These are phyloP conservation scores for Ginglymostoma cirratum DNA, from an alignment of 2,113 vertebrate species.

Conservation along the genomic window DNA sequence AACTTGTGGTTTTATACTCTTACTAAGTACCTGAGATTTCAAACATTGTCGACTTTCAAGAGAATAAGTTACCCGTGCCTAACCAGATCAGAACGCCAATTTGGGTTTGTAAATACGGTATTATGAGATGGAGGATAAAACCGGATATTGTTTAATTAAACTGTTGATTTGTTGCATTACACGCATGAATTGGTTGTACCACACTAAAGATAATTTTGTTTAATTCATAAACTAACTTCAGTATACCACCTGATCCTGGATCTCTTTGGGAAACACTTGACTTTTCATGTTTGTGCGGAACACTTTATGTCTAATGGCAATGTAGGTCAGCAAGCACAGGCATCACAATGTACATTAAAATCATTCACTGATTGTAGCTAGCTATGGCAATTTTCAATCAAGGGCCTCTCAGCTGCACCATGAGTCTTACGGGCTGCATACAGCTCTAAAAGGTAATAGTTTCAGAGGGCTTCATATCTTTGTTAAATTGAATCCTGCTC, in stretches of 20 bases:
- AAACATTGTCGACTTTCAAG: too few relatives aligned
- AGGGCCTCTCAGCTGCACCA: background rate
- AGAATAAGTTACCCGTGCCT: too few relatives aligned
- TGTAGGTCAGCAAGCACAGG: background rate
- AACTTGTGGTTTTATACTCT: too few relatives aligned
- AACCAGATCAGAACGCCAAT: too few relatives aligned
- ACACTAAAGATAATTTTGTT: background rate
- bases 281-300: background rate
- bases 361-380: background rate
- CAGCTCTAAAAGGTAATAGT: too few relatives aligned
- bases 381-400: too few relatives aligned
- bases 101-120: too few relatives aligned
- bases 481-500: too few relatives aligned
- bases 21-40: too few relatives aligned
- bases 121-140: background rate
- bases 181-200: background rate
- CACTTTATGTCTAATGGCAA: background rate
- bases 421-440: background rate
- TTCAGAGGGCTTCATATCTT: too few relatives aligned
- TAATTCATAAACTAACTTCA: background rate
- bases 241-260: background rate
- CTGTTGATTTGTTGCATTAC: background rate
- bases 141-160: background rate
- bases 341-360: background rate
- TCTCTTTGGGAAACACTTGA: background rate